These are phyloP conservation scores for Acheta domesticus DNA, from an alignment of 2,888 invertebrate genomes.

Conservation along the genomic window DNA sequence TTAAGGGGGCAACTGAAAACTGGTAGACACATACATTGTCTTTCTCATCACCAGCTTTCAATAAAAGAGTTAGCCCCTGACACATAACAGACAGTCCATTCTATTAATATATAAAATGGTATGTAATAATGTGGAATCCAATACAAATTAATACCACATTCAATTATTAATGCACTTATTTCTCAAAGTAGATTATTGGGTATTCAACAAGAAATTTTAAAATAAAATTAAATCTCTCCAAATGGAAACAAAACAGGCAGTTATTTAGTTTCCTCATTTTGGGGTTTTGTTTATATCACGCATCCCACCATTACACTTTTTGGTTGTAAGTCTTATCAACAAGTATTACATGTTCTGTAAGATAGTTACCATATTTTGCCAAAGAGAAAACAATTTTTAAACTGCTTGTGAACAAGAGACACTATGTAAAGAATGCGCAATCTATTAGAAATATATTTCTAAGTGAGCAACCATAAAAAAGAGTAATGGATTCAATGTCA, in stretches of 20 bases:
- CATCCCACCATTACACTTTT: neutral
- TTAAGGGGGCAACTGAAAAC: conserved; percentile 18
- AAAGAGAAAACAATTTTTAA: too few relatives aligned
- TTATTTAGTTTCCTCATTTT: neutral
- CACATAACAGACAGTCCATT: neutral
- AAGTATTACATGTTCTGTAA: too few relatives aligned
- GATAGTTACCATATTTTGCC: too few relatives aligned
- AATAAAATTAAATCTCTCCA: neutral
- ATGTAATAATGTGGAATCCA: neutral
- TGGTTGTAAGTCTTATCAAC: too few relatives aligned
- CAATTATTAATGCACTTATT: conserved; percentile 20
- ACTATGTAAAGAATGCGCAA: too few relatives aligned
- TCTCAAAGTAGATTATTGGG: neutral
- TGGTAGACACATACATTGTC: neutral
- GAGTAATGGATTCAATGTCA: too few relatives aligned
- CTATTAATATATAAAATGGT: neutral
- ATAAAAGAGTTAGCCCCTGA: neutral
- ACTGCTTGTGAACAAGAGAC: too few relatives aligned
- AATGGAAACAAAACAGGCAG: conserved; percentile 19
- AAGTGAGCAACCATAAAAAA: too few relatives aligned
- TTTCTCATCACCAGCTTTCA: neutral
- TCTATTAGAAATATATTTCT: too few relatives aligned
- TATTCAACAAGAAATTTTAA: conserved; percentile 18
- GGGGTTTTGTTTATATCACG: conserved; percentile 5
- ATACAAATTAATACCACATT: too few relatives aligned